Evolutionary conservation across 30 jellyfish, hydroid and myxozoan species (phyloP).

Genomic region (Sanderia malayensis): DNA sequence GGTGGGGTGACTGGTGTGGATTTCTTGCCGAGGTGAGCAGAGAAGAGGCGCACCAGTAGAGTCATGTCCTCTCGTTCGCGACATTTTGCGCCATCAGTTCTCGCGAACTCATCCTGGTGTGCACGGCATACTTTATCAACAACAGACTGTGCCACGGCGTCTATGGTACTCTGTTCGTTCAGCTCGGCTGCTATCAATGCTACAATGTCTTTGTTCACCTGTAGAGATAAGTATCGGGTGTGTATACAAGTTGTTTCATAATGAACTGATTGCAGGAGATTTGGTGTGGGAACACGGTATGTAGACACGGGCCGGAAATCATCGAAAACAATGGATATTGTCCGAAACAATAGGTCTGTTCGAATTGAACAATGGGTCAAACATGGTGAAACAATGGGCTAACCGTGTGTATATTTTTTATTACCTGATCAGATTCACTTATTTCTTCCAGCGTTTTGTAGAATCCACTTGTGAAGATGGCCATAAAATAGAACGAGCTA

Average conservation of each 20-base stretch:
- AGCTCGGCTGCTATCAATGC: slow-evolving; percentile 59
- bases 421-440: slow-evolving; percentile 3
- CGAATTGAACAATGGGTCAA: no score
- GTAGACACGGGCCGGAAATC: no score
- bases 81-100: slow-evolving; percentile 59
- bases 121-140: slow-evolving; percentile 82
- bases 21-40: slow-evolving; percentile 70
- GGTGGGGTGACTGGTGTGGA: slow-evolving; percentile 69
- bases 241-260: no score
- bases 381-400: no score
- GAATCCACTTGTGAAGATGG: slow-evolving; percentile 75
- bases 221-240: no score
- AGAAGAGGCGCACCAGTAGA: slow-evolving; percentile 77
- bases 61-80: slow-evolving; percentile 96
- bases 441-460: slow-evolving; percentile 16
- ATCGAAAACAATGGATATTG: no score
- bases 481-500: slow-evolving; percentile 71
- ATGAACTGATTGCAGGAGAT: no score
- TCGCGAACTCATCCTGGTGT: slow-evolving; percentile 70
- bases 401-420: no score
- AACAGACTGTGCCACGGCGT: slow-evolving; percentile 94
- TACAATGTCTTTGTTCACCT: slow-evolving; percentile 74
- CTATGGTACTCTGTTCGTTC: slow-evolving; percentile 68
- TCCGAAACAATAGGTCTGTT: no score
- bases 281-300: no score